Evolutionary conservation across 1,140 invertebrate species (phyloP).

Genomic region (Drosophila burlai): DNA sequence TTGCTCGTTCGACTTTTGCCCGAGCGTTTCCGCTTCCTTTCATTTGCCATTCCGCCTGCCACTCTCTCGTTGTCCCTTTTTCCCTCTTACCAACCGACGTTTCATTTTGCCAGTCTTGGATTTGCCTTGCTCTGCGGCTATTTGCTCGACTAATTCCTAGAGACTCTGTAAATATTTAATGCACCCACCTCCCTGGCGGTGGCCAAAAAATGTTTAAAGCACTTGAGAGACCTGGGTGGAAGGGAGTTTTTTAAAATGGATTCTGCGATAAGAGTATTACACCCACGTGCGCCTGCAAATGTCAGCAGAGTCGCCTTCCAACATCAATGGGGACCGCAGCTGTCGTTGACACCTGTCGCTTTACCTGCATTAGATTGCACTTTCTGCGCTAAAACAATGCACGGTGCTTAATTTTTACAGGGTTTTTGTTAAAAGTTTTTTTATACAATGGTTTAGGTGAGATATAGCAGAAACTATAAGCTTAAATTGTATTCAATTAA

Average conservation of each 20-base stretch:
- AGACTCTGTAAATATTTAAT: conserved; percentile 22
- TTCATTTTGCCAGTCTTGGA: conserved; percentile 25
- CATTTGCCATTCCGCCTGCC: conserved; percentile 58
- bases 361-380: conserved; percentile 26
- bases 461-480: too few species aligned
- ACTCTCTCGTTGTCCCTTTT: background rate
- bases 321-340: conserved; percentile 13
- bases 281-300: conserved; percentile 4
- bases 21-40: conserved; percentile 75
- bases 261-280: background rate
- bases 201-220: conserved; percentile 24
- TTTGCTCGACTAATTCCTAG: conserved; percentile 23
- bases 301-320: conserved; percentile 24
- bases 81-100: background rate
- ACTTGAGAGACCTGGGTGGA: conserved; percentile 5
- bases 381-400: conserved; percentile 19
- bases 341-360: conserved; percentile 39
- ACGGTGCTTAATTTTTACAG: background rate
- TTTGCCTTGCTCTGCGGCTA: conserved; percentile 4
- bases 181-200: background rate
- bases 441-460: too few species aligned
- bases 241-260: background rate
- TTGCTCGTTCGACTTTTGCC: conserved; percentile 71
- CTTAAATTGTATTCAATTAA: background rate
- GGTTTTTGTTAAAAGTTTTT: background rate